A percentile compares a stretch with the other conserved stretches of the same genome.
Conservation (phyloP, 2,888 invertebrate genomes). For the Conistra vaccinii region DNA sequence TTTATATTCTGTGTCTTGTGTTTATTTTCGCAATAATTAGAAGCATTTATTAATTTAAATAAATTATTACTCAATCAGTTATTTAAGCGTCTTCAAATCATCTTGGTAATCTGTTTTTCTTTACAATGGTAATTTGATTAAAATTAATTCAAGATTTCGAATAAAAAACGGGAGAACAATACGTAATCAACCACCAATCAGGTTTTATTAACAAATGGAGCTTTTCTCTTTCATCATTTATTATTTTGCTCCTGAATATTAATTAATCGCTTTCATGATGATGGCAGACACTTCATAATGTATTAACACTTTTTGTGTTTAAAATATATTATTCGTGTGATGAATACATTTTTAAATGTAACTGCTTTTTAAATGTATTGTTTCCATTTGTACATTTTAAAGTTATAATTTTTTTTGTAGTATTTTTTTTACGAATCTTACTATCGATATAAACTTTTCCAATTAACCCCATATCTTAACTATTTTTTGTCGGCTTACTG, state of each 20-base stretch:
- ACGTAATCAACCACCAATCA: neutral
- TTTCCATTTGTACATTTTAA: too few relatives aligned
- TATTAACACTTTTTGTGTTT: neutral
- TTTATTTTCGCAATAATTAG: neutral
- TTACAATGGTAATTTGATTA: neutral
- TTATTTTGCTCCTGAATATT: slow-evolving; percentile 22
- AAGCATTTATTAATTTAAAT: neutral
- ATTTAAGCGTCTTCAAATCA: neutral
- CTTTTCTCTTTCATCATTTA: slow-evolving; percentile 7
- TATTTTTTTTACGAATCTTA: too few relatives aligned
- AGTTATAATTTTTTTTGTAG: neutral
- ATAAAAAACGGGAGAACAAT: neutral
- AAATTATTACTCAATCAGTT: neutral
- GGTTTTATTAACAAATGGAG: slow-evolving; percentile 17
- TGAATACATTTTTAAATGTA: slow-evolving; percentile 8
- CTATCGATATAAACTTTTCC: neutral
- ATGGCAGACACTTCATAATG: slow-evolving; percentile 5
- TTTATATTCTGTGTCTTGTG: neutral
- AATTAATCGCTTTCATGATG: slow-evolving; percentile 31
- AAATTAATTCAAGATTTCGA: neutral
- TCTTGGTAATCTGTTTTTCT: neutral
- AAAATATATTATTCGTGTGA: neutral
- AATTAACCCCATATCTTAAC: too few relatives aligned
- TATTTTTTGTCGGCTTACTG: too few relatives aligned
- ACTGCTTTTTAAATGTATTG: too few relatives aligned